These are phyloP conservation scores for Mus spicilegus DNA, from an alignment of 2,113 vertebrate genomes.

Conservation along the genomic window DNA sequence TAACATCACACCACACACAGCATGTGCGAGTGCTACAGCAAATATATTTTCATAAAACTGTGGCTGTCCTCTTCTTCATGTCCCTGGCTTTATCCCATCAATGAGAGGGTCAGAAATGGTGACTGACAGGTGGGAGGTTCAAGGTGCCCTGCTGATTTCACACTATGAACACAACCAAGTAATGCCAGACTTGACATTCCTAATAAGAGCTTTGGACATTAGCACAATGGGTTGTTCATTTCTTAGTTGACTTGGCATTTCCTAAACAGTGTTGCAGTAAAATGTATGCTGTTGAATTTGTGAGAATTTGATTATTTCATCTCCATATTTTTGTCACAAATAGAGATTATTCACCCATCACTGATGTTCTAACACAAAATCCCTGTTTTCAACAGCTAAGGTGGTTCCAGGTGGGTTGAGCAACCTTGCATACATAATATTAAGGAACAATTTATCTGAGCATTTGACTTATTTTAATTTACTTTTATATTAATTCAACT, in stretches of 20 bases:
- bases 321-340: constrained; percentile 73
- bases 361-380: neutral
- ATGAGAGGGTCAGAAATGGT: constrained; percentile 50
- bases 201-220: constrained; percentile 72
- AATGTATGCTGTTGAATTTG: constrained; percentile 72
- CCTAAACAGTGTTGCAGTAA: constrained; percentile 77
- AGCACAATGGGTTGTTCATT: constrained; percentile 75
- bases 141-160: constrained; percentile 79
- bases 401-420: neutral
- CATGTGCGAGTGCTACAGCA: neutral
- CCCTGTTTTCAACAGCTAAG: neutral
- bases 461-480: constrained; percentile 28
- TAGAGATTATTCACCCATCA: constrained; percentile 48
- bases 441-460: constrained; percentile 70
- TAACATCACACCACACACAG: constrained; percentile 49
- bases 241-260: constrained; percentile 78
- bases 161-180: constrained; percentile 67
- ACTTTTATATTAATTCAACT: constrained; percentile 65
- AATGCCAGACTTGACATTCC: constrained; percentile 74
- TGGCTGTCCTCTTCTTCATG: constrained; percentile 38
- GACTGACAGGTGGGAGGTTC: constrained; percentile 73
- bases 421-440: neutral
- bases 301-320: constrained; percentile 80
- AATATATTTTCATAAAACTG: constrained; percentile 67
- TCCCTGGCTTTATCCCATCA: constrained; percentile 66